A percentile compares a stretch with the other conserved stretches of the same genome.
phyloP scores from a whole-genome alignment of 2,797 vertebrate species.

The Macroramphosus scolopax region DNA sequence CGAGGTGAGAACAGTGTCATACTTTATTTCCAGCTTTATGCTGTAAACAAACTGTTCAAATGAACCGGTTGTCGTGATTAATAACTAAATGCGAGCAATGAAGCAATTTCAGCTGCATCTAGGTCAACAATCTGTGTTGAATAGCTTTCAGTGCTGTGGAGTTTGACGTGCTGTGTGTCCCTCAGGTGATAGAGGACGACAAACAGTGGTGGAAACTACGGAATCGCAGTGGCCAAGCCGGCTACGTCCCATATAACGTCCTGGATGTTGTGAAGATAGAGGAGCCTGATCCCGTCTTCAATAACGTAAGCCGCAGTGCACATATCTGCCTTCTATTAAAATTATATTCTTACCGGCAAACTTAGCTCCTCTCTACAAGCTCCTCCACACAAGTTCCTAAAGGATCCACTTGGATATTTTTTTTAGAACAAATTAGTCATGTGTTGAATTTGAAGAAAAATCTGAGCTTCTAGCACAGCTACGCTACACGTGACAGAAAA shows the following conservation, averaged over 20 bases:
- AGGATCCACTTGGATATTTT: too few relatives aligned
- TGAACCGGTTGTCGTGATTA: too few relatives aligned
- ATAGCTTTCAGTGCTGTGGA: not conserved
- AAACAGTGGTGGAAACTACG: conserved; percentile 97
- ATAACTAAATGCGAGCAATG: too few relatives aligned
- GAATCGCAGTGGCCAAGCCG: conserved; percentile 89
- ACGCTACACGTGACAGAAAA: too few relatives aligned
- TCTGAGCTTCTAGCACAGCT: too few relatives aligned
- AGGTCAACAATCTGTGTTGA: not conserved
- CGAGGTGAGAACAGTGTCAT: conserved; percentile 79
- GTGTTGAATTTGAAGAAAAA: too few relatives aligned
- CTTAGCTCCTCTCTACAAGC: too few relatives aligned
- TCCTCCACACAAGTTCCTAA: too few relatives aligned
- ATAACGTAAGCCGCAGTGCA: conserved; percentile 43
- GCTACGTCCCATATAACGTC: conserved; percentile 90
- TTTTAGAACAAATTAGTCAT: too few relatives aligned
- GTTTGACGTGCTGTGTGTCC: conserved; percentile 13
- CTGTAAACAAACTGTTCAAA: not conserved
- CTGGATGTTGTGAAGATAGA: conserved; percentile 84
- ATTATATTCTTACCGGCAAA: too few relatives aligned
- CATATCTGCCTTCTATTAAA: not conserved
- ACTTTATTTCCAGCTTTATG: too few relatives aligned
- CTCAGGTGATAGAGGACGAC: conserved; percentile 89
- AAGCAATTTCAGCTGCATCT: not conserved
- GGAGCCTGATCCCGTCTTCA: conserved; percentile 63